Base-by-base conservation (phyloP, 2,888 invertebrate genomes). In the Listrodromus nycthemerus region DNA sequence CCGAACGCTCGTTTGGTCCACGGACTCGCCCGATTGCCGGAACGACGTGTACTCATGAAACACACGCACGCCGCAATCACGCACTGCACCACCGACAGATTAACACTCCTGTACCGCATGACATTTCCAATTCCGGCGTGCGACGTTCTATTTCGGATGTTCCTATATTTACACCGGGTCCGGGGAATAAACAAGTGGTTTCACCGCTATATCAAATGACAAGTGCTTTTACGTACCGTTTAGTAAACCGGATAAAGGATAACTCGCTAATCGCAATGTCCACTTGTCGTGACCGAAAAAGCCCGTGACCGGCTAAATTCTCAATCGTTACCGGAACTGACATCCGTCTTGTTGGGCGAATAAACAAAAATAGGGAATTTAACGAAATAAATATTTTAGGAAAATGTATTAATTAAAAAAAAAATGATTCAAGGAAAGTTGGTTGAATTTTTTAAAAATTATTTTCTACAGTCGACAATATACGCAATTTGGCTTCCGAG, bases 141-240 rank as follows among this genome's bases (percentile, higher is more conserved):
- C 77, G 78, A 61, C 71, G 74, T 78, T 87, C 85, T 82, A 86
- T 86, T 86, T 85, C 66, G 67, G 80, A 79, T 65, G 65, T 82
- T 63, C 48, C 86, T 87, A 88, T 88, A 88, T 86, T 83, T 84
- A 75, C 80, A 69, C 78, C 75, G 65, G 61, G 80, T 69, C 66
- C 76, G 78, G 37, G 19, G 78, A 82, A 84, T 85, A 83, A 88
- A 87, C 87, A 87, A 88, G 88, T 87, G 85, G 85, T 84, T 85
- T 83, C 69, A 75, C 52, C 63, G 73, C 80, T 69, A 79, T 85
- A 85, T 86, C 85, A 76, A 84, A 80, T 85, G 82, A 82, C 84
- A 76, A 77, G 74, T 58, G 74, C 41, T 50, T 75, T n/a, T 69
- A 58, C 65, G 66, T 3, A 66, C 41, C 19, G 10, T 16, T 50